phyloP scores from a whole-genome alignment of 2,797 vertebrate genomes.

The Tadarida brasiliensis region DNA sequence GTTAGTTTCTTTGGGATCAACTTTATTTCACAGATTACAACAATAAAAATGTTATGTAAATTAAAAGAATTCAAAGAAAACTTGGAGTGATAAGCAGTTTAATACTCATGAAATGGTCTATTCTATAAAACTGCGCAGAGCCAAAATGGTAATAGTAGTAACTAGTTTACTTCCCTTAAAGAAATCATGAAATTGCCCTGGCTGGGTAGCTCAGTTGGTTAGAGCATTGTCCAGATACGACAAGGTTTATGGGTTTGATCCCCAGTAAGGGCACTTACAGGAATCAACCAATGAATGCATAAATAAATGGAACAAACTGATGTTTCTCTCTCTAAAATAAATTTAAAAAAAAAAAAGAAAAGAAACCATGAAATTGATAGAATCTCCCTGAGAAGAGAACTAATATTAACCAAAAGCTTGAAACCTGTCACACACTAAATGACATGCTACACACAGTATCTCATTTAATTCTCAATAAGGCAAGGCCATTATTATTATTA shows the following conservation, averaged over 20 bases:
- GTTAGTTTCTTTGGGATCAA: not conserved
- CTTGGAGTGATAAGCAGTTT: constrained; percentile 44
- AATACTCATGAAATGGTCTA: constrained; percentile 39
- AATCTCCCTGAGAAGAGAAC: constrained; percentile 25
- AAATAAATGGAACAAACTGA: not conserved
- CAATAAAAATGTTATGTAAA: constrained; percentile 15
- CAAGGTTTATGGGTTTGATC: not conserved
- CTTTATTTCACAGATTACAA: constrained; percentile 49
- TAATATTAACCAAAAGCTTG: constrained; percentile 50
- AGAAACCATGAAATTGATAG: constrained; percentile 35
- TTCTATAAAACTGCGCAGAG: not conserved
- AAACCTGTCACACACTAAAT: not conserved
- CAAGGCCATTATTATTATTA: constrained; percentile 12
- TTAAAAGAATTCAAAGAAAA: constrained; percentile 68
- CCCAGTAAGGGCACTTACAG: not conserved
- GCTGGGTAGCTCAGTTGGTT: not conserved
- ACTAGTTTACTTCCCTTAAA: constrained; percentile 20
- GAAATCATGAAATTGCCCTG: constrained; percentile 18
- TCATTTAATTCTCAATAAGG: constrained; percentile 31
- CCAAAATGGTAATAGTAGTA: constrained; percentile 38
- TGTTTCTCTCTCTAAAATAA: not conserved
- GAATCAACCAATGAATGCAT: not conserved
- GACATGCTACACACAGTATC: not conserved
- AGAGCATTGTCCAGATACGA: not conserved
- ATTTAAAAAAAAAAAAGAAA: not conserved